Base-by-base conservation (phyloP, 2,113 vertebrate species). In the Glaucomys volans region DNA sequence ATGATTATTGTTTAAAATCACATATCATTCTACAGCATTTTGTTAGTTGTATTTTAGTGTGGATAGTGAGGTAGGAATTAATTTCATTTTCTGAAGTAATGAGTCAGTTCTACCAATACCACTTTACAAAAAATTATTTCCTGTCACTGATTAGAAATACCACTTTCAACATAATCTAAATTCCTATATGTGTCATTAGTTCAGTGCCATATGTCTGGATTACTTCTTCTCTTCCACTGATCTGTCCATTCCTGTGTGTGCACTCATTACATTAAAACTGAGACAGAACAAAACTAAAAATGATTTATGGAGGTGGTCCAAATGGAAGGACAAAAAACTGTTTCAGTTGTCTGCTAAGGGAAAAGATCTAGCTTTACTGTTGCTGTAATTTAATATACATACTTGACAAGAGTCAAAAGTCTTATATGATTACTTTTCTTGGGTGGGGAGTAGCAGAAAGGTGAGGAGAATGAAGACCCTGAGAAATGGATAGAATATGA, bases 31-130 rank as follows among this genome's bases (percentile, higher is more conserved):
- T 77, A 13, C 32, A 37, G 18, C 37, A 96, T 42, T 87, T 79
- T 77, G 90, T 85, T 94, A 44, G n/a, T 69, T 80, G 20, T 64
- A 91, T 80, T 80, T 77, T 37, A 85, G 26, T 79, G 6, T 83
- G 14, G 66, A 9, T 32, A 13, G 5, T 64, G n/a, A 95, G 2
- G 4, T 77, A 66, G n/a, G 1, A 2, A 59, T 74, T 71, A 22
- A 22, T 66, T 82, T 71, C 37, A 14, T 54, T 90, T 81, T 17
- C 32, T 28, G 0, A 79, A 17, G 64, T 79, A 10, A 66, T 76
- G 87, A 90, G 35, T 87, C 30, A 74, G 16, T 72, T 93, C 24
- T 95, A 82, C 22, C 54, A 90, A 9, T 20, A 77, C 4, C 10
- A 62, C 30, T 72, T 72, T 64, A 71, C 57, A 72, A 92, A 57